Evolutionary conservation across 2,797 vertebrate genomes (phyloP).

Genomic region (Distichodus sexfasciatus): DNA sequence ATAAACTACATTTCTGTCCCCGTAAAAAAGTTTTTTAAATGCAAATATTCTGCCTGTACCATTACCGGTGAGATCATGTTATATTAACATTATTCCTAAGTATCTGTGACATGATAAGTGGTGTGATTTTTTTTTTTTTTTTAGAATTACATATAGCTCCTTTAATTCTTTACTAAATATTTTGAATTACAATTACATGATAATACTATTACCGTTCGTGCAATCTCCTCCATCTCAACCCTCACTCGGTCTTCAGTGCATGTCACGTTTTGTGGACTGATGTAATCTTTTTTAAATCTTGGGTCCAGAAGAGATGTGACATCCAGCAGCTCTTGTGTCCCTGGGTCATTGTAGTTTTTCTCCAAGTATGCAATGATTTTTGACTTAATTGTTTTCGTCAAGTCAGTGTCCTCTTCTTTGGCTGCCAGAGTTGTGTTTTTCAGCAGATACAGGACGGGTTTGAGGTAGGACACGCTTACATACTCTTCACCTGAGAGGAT

Average conservation of each 20-base stretch:
- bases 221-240: conserved; percentile 10
- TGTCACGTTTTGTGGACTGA: conserved; percentile 29
- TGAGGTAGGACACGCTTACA: conserved; percentile 26
- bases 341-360: too few species aligned
- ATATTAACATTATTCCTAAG: too few species aligned
- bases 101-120: too few species aligned
- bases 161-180: too few species aligned
- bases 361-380: conserved; percentile 25
- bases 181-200: too few species aligned
- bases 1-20: too few species aligned
- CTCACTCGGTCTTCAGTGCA: conserved; percentile 30
- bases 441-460: conserved; percentile 25
- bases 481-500: conserved; percentile 24
- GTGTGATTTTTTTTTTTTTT: too few species aligned
- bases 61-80: too few species aligned
- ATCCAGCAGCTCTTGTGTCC: conserved; percentile 34
- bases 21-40: too few species aligned
- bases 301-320: conserved; percentile 19
- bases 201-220: background rate
- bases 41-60: too few species aligned
- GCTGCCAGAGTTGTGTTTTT: conserved; percentile 15
- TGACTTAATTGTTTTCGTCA: conserved; percentile 20
- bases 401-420: conserved; percentile 24
- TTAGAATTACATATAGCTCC: too few species aligned
- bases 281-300: conserved; percentile 28